Base-by-base conservation (phyloP, 1,140 invertebrate species). In the Laupala kohalensis region DNA sequence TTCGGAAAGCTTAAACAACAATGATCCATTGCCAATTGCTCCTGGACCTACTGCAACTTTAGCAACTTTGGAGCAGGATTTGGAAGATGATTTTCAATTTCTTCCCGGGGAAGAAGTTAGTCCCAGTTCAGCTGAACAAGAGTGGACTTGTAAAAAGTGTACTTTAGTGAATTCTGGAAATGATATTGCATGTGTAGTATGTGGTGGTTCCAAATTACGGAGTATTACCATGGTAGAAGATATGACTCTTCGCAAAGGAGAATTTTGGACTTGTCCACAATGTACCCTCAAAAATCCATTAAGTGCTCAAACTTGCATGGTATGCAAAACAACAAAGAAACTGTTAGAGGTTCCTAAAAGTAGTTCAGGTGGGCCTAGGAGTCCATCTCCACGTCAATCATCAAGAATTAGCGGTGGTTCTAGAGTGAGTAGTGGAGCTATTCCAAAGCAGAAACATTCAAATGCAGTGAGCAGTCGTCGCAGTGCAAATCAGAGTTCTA, bases 111-210 rank as follows among this genome's bases (percentile, higher is more conserved):
- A 77, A 71, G 71, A 75, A 19, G 63, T 63, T 24, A 75, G 69
- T 28, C 64, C 69, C 19, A 66, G 67, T 13, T n/a, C 69, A 53
- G 30, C 72, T 63, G 62, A 72, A 72, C 80, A 86, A 63, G 85
- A 86, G 23, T 96, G 94, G 93, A 90, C 90, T 5, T 95, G 94
- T 78, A 88, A 88, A 74, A 93, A 93, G 77, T 95, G 93, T 79
- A 95, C 93, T 2, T 82, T 95, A 65, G 84, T 94, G 4, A 95
- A 95, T 81, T 85, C 87, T 25, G 83, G 84, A 0, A 81, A 83
- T 25, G 85, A 86, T 6, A 83, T 86, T 69, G 88, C 87, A 0
- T 95, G 94, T 77, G 88, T 89, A 6, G 92, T 90, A 0, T 95
- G 93, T 80, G 91, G 92, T 25, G 92, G 90, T 19, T 92, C 91